Conservation (phyloP, 2,113 vertebrate genomes). For the Boulengeromyrus knoepffleri region DNA sequence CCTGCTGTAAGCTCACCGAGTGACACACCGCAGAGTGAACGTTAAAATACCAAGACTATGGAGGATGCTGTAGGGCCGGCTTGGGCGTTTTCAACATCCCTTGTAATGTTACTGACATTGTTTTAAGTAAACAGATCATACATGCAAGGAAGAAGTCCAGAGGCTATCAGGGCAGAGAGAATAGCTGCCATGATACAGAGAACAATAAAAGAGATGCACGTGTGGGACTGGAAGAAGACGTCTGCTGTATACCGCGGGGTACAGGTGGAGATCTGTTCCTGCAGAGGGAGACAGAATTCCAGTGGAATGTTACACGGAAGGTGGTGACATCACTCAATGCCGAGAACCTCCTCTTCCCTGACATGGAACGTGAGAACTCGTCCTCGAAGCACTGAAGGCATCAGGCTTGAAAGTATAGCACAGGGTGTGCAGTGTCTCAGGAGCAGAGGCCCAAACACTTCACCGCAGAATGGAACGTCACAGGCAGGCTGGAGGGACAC, state of each 20-base stretch:
- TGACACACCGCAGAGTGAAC: not conserved
- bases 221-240: conserved; percentile 32
- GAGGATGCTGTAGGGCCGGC: not conserved
- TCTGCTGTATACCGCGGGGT: conserved; percentile 68
- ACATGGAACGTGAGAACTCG: not conserved
- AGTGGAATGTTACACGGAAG: conserved; percentile 5
- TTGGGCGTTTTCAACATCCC: not conserved
- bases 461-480: not conserved
- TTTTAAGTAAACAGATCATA: not conserved
- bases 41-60: not conserved
- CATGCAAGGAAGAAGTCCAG: not conserved
- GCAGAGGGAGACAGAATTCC: conserved; percentile 33
- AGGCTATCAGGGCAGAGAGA: not conserved
- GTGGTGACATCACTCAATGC: not conserved
- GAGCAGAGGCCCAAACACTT: not conserved
- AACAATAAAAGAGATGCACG: not conserved
- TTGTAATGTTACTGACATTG: not conserved
- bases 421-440: not conserved
- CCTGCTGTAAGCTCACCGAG: not conserved
- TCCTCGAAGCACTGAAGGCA: not conserved
- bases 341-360: not conserved
- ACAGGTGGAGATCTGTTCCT: conserved; percentile 72
- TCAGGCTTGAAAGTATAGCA: not conserved
- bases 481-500: not conserved
- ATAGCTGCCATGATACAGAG: not conserved